These are phyloP conservation scores for Oplegnathus fasciatus DNA, from an alignment of 2,113 vertebrate genomes.

Conservation along the genomic window DNA sequence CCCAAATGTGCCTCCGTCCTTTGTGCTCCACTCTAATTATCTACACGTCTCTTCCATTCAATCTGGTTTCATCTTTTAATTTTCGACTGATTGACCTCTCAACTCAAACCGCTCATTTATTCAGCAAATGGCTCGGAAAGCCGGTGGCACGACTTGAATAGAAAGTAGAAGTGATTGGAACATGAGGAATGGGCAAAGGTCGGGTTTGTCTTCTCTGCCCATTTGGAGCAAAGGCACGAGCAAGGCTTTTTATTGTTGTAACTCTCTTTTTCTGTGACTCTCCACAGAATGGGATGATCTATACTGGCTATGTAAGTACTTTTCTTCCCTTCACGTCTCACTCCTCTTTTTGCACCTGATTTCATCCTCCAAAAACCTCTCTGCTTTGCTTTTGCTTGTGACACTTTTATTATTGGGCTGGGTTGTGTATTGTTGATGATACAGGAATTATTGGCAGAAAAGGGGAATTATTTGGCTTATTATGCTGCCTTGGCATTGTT, in stretches of 20 bases:
- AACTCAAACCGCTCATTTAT: slow-evolving; percentile 64
- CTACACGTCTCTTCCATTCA: slow-evolving; percentile 66
- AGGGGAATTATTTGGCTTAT: background rate
- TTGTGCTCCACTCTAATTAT: slow-evolving; percentile 62
- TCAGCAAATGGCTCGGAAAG: slow-evolving; percentile 63
- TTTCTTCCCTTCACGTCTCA: background rate
- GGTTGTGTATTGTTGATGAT: slow-evolving; percentile 9
- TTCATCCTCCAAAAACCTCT: background rate
- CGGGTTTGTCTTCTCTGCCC: slow-evolving; percentile 32
- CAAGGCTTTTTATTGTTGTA: slow-evolving; percentile 26
- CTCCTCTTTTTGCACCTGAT: background rate
- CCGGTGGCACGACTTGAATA: slow-evolving; percentile 53
- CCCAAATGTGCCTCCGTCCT: slow-evolving; percentile 32
- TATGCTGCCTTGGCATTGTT: slow-evolving; percentile 15
- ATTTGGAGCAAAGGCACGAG: background rate
- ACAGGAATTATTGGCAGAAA: background rate
- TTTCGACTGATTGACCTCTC: slow-evolving; percentile 71
- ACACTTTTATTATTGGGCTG: background rate
- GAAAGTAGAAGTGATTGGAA: slow-evolving; percentile 47
- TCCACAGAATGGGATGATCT: slow-evolving; percentile 90
- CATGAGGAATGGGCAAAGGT: slow-evolving; percentile 37
- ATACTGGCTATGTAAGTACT: slow-evolving; percentile 91
- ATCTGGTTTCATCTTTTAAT: slow-evolving; percentile 65
- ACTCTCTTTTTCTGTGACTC: slow-evolving; percentile 31
- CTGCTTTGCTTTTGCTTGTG: background rate